A percentile compares a stretch with the other conserved stretches of the same genome.
These are phyloP conservation scores for Suricata suricatta DNA, from an alignment of 2,113 vertebrate genomes.

Conservation along the genomic window DNA sequence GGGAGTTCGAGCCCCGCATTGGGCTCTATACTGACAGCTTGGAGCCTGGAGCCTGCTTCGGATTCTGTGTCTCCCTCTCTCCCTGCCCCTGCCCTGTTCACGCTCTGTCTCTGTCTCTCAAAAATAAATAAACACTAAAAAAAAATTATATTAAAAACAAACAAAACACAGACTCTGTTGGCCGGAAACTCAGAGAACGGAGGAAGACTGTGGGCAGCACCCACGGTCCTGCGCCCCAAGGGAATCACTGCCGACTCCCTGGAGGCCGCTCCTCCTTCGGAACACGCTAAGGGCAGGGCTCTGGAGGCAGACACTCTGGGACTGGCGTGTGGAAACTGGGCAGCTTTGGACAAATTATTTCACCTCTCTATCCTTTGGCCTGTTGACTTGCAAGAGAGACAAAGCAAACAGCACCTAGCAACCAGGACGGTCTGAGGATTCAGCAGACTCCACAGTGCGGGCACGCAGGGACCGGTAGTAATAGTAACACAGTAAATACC, in stretches of 20 bases:
- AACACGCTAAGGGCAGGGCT: not conserved
- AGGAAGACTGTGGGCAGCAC: not conserved
- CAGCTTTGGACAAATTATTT: not conserved
- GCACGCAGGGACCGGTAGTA: not conserved
- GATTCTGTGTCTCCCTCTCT: too few relatives aligned
- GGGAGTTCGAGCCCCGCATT: too few relatives aligned
- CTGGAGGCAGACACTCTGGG: not conserved
- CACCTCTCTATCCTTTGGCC: not conserved
- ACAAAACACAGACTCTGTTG: not conserved
- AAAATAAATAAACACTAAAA: too few relatives aligned
- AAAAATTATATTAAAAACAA: too few relatives aligned
- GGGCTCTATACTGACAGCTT: too few relatives aligned
- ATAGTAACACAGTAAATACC: not conserved
- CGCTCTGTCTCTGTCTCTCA: too few relatives aligned
- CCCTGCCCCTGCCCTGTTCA: too few relatives aligned
- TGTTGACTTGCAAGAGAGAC: not conserved
- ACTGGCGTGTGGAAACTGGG: not conserved
- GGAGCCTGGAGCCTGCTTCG: too few relatives aligned
- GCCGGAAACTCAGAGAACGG: not conserved
- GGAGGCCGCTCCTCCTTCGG: not conserved
- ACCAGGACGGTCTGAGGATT: not conserved
- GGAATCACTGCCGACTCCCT: not conserved
- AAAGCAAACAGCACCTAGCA: not conserved
- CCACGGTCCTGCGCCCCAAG: accelerated
- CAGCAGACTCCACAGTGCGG: accelerated